Evolutionary conservation across 2,888 invertebrate genomes (phyloP).

Genomic region (Phortica okadai): DNA sequence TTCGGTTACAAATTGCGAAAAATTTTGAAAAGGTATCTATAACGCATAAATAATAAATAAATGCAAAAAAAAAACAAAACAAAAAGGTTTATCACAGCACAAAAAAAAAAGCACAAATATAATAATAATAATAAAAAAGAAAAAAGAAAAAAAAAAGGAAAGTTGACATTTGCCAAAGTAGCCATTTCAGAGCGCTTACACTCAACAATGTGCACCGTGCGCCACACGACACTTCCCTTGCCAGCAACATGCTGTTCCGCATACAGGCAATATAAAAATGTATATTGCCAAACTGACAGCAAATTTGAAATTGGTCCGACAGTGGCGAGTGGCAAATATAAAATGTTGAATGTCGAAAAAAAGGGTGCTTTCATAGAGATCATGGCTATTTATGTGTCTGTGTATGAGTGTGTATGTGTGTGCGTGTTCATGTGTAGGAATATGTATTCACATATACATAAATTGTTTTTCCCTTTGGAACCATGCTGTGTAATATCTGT

Average conservation of each 20-base stretch:
- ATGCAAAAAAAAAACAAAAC: background rate
- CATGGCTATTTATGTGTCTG: constrained; percentile 42
- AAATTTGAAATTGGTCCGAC: constrained; percentile 67
- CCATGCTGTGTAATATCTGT: constrained; percentile 70
- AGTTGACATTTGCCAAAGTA: constrained; percentile 29
- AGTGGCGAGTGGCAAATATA: constrained; percentile 37
- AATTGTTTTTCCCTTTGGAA: constrained; percentile 53
- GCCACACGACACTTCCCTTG: background rate
- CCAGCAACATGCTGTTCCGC: background rate
- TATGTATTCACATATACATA: constrained; percentile 23
- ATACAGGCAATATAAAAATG: background rate
- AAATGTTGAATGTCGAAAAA: constrained; percentile 23
- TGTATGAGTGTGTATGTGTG: constrained; percentile 33
- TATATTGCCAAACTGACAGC: constrained; percentile 60
- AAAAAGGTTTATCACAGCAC: background rate
- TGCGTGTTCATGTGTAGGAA: constrained; percentile 32
- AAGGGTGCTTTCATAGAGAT: background rate
- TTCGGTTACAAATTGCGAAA: constrained; percentile 1
- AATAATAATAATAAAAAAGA: background rate
- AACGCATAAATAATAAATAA: constrained; percentile 26
- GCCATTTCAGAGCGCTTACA: background rate
- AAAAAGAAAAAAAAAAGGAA: background rate
- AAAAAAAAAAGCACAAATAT: constrained; percentile 10
- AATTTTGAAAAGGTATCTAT: constrained; percentile 27
- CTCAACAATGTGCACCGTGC: background rate